Evolutionary conservation across 2,113 vertebrate genomes (phyloP), one percentile per base, ranked within the genome.

Genomic region (Sturnus vulgaris): DNA sequence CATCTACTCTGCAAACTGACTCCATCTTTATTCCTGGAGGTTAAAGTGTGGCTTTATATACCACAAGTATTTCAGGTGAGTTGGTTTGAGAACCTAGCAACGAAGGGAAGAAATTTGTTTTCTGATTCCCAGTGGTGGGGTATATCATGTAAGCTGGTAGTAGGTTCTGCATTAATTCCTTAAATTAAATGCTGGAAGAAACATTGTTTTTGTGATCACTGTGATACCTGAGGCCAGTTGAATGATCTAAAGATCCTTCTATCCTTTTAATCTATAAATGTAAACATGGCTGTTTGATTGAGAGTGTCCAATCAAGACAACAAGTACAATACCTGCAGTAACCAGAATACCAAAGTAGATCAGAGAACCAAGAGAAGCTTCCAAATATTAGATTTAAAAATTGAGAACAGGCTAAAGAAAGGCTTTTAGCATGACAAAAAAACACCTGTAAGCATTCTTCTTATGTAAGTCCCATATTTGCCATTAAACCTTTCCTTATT

Each of bases 31-130:
- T 91, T 90, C 47, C 60, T 71, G 25, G n/a, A 47, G 18, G 55
- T 90, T 94, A 47, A 93, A 79, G 8, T 65, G 60, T 66, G 65
- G 44, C 21, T 85, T 87, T 87, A 44, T 40, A 24, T 11, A 86
- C 25, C 24, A 84, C 13, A 60, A 77, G 53, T 49, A 84, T 86
- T 92, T 23, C 69, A 94, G 55, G 88, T 76, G 46, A 69, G 40
- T 24, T 79, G 28, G 21, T 69, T 11, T 82, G 46, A 87, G 50
- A 94, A 77, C 19, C 13, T 46, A 83, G 21, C 5, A 39, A 64
- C 16, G 21, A 83, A 88, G 25, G 27, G 19, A 86, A 78, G 53
- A 63, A 87, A 15, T 31, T 11, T 65, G 75, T 63, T 79, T 84
- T 42, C 56, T 15, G 12, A 60, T 53, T 86, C 25, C 16, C 22